Conservation (phyloP, 92 coral and sea anemone species). For the Phenganax stokvisi region DNA sequence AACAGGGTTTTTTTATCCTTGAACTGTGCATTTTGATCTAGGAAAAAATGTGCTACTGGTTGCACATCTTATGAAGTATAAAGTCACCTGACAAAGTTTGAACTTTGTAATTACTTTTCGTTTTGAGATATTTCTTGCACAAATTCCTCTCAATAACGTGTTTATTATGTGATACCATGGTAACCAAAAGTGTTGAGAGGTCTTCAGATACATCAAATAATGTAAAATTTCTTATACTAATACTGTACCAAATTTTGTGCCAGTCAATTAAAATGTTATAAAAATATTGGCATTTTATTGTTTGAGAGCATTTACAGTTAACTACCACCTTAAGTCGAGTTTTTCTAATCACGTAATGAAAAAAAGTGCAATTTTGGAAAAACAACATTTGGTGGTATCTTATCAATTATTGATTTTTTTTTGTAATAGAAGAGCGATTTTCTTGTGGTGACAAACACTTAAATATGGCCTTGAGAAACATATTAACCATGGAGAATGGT, state of each 20-base stretch:
- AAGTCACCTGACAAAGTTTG: constrained; percentile 5
- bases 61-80: constrained; percentile 13
- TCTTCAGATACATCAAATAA: constrained; percentile 11
- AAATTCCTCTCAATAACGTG: constrained; percentile 1
- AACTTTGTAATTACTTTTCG: background rate
- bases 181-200: background rate
- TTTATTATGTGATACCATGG: constrained; percentile 15
- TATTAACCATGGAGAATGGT: no score
- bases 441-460: no score
- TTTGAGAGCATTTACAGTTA: background rate
- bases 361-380: no score
- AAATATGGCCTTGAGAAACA: no score
- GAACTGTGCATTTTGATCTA: constrained; percentile 7
- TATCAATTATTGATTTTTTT: no score
- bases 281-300: constrained; percentile 2
- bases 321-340: background rate
- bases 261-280: background rate
- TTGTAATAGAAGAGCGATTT: no score
- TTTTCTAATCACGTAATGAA: no score
- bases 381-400: no score
- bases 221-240: constrained; percentile 6
- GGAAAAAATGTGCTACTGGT: background rate
- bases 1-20: background rate
- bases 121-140: constrained; percentile 4
- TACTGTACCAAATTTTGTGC: constrained; percentile 4